A percentile compares a stretch with the other conserved stretches of the same genome.
Conservation (phyloP, 1,140 invertebrate genomes). For the Drosophila tropicalis region DNA sequence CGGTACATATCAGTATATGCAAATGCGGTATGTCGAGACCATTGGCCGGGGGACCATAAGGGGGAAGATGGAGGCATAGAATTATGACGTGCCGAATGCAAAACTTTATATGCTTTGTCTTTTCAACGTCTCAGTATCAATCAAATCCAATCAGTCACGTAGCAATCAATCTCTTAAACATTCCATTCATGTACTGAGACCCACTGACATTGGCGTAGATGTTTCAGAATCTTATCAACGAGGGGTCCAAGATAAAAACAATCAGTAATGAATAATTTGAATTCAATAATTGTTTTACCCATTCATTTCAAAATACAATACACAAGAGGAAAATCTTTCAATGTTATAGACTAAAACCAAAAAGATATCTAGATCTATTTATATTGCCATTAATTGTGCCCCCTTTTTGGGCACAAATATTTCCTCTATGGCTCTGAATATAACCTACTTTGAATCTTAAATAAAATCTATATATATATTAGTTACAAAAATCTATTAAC, state of each 20-base stretch:
- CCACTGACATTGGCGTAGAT: not conserved
- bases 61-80: not conserved
- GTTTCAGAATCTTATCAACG: not conserved
- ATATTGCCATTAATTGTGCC: too few relatives aligned
- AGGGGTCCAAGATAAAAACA: not conserved
- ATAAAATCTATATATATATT: too few relatives aligned
- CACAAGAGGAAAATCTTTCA: too few relatives aligned
- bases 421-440: too few relatives aligned
- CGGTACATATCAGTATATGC: constrained; percentile 37
- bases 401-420: too few relatives aligned
- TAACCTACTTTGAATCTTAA: too few relatives aligned
- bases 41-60: not conserved
- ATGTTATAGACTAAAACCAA: too few relatives aligned
- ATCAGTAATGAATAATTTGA: not conserved
- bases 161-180: constrained; percentile 42
- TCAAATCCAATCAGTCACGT: constrained; percentile 67
- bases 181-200: constrained; percentile 28
- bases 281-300: too few relatives aligned
- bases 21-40: not conserved
- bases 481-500: too few relatives aligned
- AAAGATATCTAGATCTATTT: too few relatives aligned
- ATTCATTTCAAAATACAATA: too few relatives aligned
- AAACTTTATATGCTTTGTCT: constrained; percentile 5
- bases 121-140: constrained; percentile 49
- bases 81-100: constrained; percentile 64